A percentile compares a stretch with the other conserved stretches of the same genome.
These are phyloP conservation scores for Platorchestia sp. DNA, from an alignment of 1,140 invertebrate species.

Conservation along the genomic window DNA sequence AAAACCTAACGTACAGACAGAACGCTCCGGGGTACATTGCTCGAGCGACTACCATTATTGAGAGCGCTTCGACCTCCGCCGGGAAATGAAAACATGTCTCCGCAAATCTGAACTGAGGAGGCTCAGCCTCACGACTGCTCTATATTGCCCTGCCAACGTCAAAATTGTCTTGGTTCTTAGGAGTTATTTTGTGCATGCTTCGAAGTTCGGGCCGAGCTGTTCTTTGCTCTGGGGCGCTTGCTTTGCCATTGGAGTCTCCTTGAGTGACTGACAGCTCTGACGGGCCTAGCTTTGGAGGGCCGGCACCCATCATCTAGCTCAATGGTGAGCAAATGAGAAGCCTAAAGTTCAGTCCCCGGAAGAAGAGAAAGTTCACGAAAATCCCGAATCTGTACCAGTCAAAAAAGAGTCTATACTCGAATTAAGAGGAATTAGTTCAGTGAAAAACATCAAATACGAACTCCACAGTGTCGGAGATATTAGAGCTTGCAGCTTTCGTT, in stretches of 20 bases:
- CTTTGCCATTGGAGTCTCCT: neutral
- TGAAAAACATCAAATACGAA: neutral
- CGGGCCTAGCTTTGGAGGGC: neutral
- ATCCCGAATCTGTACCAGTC: neutral
- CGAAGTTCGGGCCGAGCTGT: neutral
- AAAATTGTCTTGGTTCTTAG: neutral
- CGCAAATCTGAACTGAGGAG: neutral
- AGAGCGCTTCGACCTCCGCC: neutral
- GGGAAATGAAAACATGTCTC: neutral
- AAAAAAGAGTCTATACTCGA: neutral
- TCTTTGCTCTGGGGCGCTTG: neutral
- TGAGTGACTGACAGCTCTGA: neutral
- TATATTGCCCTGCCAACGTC: neutral
- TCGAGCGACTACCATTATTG: neutral
- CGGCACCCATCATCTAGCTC: no score
- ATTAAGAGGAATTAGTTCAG: neutral
- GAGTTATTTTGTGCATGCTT: neutral
- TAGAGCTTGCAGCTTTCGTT: neutral
- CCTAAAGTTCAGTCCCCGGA: neutral
- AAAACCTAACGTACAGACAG: constrained; percentile 11
- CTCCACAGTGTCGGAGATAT: neutral
- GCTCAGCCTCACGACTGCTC: neutral
- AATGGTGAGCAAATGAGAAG: neutral
- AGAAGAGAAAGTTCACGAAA: neutral
- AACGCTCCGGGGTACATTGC: constrained; percentile 37